Evolutionary conservation across 2,888 invertebrate genomes (phyloP), one percentile per base, ranked within the genome.

Genomic region (Villa cingulata): DNA sequence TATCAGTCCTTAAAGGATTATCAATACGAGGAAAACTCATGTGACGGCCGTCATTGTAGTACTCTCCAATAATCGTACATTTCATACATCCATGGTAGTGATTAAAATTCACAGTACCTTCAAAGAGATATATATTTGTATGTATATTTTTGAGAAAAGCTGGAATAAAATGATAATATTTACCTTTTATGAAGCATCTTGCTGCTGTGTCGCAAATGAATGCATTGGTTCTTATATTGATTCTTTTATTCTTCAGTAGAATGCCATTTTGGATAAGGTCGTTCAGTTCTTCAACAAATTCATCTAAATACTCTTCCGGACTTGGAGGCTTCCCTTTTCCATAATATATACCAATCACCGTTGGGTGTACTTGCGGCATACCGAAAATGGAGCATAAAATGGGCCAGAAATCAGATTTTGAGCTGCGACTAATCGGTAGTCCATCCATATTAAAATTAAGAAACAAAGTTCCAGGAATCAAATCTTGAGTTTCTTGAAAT

Each of bases 61-160:
- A 41, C 23, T 41, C 41, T 5, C 41, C 41, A 7, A 41, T 4
- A 5, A 20, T 23, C 20, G 19, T 41, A 15, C 41, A 41, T 19
- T 41, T 41, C n/a, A 19, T 18, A 27, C 41, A 41, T 4, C 41
- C 41, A 16, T 41, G 41, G n/a, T 41, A 41, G n/a, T 41, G 41
- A 20, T 41, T 41, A 19, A 23, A 41, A 16, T n/a, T 41, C 10
- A 41, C 41, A 6, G 19, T 41, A 23, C 41, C 19, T 41, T 12
- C 4, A 20, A 41, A 41, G 12, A 27, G 9, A 27, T 27, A 27
- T 4, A 27, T 6, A 27, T 4, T 27, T 27, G 9, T 15, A 41
- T 20, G 7, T 9, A 4, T n/a, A n/a, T n/a, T n/a, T n/a, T n/a
- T n/a, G n/a, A n/a, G n/a, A n/a, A n/a, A n/a, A n/a, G n/a, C n/a